Base-by-base conservation (phyloP, 2,888 invertebrate species). In the Thereva unica region DNA sequence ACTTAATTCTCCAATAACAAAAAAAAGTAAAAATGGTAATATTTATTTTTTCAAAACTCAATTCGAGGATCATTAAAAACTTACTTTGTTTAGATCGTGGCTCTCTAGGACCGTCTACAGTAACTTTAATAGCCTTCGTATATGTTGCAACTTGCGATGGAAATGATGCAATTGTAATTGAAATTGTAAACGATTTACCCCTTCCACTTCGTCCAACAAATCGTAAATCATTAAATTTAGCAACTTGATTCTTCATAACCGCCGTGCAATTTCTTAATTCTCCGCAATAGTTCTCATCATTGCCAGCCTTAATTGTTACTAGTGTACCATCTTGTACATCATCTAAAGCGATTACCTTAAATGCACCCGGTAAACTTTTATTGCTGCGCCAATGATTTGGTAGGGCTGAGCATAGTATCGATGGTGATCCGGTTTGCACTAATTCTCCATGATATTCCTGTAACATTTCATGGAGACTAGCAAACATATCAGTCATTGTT, bases 41-140 rank as follows among this genome's bases (percentile, higher is more conserved):
- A n/a, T 23, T 23, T 23, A n/a, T n/a, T 44, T 44, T n/a, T 37
- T n/a, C 37, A 1, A 0, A 38, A 53, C 2, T 37, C 8, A 50
- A 7, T 23, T 50, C 10, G 5, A n/a, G 12, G n/a, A 38, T 2
- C 6, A 53, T 34, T 37, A n/a, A 3, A 64, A 59, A 89, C 95
- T 92, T 87, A 96, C 96, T 93, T 84, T 94, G 93, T 83, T 96
- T 97, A 73, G 95, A 95, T 82, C 97, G 85, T 10, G 98, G 97
- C 83, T 98, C 97, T 75, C 99, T 84, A 0, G 99, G 99, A 75
- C 99, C 99, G 78, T 99, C 99, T 41, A 99, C 99, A 34, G 99
- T 99, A 66, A 99, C 97, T 86, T 99, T 99, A 81, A 99, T 99
- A 64, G 97, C 97, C 80, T 97, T 97, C 75, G 84, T 89, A 81